Base-by-base conservation (phyloP, 2,888 invertebrate species). In the Argyra leucocephala region DNA sequence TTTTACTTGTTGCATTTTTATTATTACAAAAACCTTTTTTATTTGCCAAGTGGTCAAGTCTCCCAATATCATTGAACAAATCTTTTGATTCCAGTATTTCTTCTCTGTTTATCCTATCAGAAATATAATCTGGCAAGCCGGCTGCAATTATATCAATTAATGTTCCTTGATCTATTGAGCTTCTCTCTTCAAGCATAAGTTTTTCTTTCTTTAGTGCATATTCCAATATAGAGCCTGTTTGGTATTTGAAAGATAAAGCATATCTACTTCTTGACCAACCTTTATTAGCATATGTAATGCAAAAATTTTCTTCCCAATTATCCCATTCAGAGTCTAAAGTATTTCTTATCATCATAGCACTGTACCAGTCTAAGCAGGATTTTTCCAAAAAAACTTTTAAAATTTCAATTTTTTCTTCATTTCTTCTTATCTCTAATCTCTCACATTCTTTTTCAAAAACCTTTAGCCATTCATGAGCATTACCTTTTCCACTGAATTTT, bases 41-140 rank as follows among this genome's bases (percentile, higher is more conserved):
- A 61, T 65, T 64, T 22, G 62, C n/a, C n/a, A n/a, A n/a, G n/a
- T n/a, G n/a, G n/a, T n/a, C n/a, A n/a, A n/a, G n/a, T n/a, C n/a
- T n/a, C n/a, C n/a, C n/a, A n/a, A n/a, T n/a, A n/a, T n/a, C n/a
- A n/a, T n/a, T n/a, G n/a, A n/a, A n/a, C n/a, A n/a, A n/a, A n/a
- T n/a, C n/a, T n/a, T n/a, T n/a, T n/a, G n/a, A n/a, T n/a, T n/a
- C n/a, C n/a, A n/a, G n/a, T n/a, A n/a, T n/a, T n/a, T n/a, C 67
- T 68, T 71, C 71, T 68, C 74, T 74, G 65, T 74, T n/a, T n/a
- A n/a, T n/a, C n/a, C n/a, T n/a, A n/a, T n/a, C n/a, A n/a, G n/a
- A n/a, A n/a, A n/a, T n/a, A n/a, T n/a, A n/a, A n/a, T 66, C 65
- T 69, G 74, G 73, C 67, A 76, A 67, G 24, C 73, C 74, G 15